Evolutionary conservation across 2,888 invertebrate species (phyloP).

Genomic region (Spialia ferax): DNA sequence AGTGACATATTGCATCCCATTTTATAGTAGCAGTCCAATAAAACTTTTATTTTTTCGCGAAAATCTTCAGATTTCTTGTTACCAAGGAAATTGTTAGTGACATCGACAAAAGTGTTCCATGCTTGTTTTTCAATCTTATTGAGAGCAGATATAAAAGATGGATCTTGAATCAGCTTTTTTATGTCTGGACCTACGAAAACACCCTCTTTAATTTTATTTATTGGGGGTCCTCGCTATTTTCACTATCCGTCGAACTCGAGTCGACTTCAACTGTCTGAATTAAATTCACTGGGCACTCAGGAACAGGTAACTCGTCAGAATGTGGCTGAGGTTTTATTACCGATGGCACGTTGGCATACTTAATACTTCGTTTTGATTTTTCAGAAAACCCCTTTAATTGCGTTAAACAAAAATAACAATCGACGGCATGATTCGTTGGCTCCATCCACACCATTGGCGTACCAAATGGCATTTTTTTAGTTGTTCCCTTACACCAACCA

Average conservation of each 20-base stretch:
- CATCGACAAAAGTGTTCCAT: neutral
- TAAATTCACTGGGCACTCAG: neutral
- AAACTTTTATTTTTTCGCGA: neutral
- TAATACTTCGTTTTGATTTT: conserved; percentile 3
- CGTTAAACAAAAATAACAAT: conserved; percentile 4
- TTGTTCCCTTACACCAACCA: neutral
- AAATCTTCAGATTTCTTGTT: neutral
- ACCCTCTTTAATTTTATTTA: neutral
- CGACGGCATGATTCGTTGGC: neutral
- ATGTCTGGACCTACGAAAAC: too few relatives aligned
- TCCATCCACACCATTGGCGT: neutral
- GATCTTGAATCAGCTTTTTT: too few relatives aligned
- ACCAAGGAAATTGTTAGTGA: neutral
- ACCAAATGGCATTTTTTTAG: conserved; percentile 2
- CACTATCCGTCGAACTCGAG: neutral
- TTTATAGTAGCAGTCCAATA: neutral
- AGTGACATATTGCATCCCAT: neutral
- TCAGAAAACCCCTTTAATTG: neutral
- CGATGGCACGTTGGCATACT: neutral
- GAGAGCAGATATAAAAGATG: neutral
- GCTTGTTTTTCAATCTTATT: neutral
- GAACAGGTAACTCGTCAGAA: neutral
- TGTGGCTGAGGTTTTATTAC: neutral
- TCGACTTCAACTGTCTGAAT: neutral
- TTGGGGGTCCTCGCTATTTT: neutral